Conservation (phyloP, 2,888 invertebrate species). For the Athalia rosae region DNA sequence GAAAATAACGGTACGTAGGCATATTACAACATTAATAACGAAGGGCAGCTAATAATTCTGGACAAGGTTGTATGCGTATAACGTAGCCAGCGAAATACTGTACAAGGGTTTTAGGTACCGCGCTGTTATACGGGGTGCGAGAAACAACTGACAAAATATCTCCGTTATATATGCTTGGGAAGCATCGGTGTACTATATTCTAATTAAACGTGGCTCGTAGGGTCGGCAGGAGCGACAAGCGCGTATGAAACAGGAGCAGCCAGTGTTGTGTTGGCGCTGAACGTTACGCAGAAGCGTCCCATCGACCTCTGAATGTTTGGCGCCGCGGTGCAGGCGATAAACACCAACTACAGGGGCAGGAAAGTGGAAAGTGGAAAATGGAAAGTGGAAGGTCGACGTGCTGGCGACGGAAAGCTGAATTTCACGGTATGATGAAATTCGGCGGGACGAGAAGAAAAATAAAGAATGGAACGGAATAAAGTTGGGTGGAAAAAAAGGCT, state of each 20-base stretch:
- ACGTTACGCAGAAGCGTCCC: not conserved
- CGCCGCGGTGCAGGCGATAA: conserved; percentile 14
- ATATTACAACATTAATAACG: conserved; percentile 30
- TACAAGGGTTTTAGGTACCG: not conserved
- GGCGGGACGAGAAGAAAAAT: not conserved
- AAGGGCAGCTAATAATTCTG: conserved; percentile 28
- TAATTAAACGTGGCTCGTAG: conserved; percentile 41
- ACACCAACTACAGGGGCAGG: not conserved
- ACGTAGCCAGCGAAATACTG: not conserved
- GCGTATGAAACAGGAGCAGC: not conserved
- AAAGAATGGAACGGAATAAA: not conserved
- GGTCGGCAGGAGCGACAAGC: conserved; percentile 13
- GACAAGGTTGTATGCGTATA: conserved; percentile 1
- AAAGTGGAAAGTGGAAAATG: too few species aligned
- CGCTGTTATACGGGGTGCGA: not conserved
- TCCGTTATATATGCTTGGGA: conserved; percentile 6
- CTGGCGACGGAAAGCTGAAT: not conserved
- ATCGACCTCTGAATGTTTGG: conserved; percentile 36
- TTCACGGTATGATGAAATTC: conserved; percentile 26
- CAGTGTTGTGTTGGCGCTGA: conserved; percentile 5
- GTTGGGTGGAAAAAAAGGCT: not conserved
- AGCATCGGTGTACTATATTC: conserved; percentile 39
- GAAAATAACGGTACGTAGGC: not conserved
- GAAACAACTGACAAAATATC: conserved; percentile 39
- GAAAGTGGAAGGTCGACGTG: not conserved